phyloP scores from a whole-genome alignment of 37 sponge, comb jelly and placozoan species.

The Chondrosia reniformis region DNA sequence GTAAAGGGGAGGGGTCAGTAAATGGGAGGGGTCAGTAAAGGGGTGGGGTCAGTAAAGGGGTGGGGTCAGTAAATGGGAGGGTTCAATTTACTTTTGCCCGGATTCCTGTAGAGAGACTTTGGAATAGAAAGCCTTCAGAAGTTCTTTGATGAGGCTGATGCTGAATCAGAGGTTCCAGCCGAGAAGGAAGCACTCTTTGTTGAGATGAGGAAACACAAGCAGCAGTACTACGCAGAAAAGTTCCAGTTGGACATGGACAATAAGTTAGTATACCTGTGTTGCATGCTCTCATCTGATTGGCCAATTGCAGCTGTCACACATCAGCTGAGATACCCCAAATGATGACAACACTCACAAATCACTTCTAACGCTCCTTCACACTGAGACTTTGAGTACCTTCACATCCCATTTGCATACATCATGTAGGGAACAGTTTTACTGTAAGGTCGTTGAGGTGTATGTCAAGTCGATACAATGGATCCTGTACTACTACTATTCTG shows the following conservation, averaged over 20 bases:
- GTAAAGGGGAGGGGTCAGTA: background rate
- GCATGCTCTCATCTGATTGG: background rate
- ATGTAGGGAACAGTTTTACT: constrained; percentile 14
- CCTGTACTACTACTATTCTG: constrained; percentile 89
- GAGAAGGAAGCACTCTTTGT: constrained; percentile 31
- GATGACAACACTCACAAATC: too few relatives aligned
- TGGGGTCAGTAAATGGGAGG: too few relatives aligned
- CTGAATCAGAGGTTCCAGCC: constrained; percentile 35
- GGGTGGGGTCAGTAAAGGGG: too few relatives aligned
- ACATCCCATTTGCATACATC: background rate
- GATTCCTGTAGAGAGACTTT: constrained; percentile 55
- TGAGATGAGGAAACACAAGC: constrained; percentile 55
- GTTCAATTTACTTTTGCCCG: too few relatives aligned
- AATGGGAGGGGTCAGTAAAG: too few relatives aligned
- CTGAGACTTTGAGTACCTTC: too few relatives aligned
- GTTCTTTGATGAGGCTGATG: constrained; percentile 68
- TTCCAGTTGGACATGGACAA: constrained; percentile 43
- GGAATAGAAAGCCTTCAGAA: constrained; percentile 40
- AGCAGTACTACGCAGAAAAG: constrained; percentile 71
- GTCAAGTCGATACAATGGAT: constrained; percentile 92
- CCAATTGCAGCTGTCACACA: background rate
- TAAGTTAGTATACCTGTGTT: constrained; percentile 5
- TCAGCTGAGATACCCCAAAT: too few relatives aligned
- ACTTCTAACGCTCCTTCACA: background rate
- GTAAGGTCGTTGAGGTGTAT: too few relatives aligned